A percentile compares a stretch with the other conserved stretches of the same genome.
These are phyloP conservation scores for Gasterosteus aculeatus DNA, from an alignment of 2,113 vertebrate genomes.

Conservation along the genomic window DNA sequence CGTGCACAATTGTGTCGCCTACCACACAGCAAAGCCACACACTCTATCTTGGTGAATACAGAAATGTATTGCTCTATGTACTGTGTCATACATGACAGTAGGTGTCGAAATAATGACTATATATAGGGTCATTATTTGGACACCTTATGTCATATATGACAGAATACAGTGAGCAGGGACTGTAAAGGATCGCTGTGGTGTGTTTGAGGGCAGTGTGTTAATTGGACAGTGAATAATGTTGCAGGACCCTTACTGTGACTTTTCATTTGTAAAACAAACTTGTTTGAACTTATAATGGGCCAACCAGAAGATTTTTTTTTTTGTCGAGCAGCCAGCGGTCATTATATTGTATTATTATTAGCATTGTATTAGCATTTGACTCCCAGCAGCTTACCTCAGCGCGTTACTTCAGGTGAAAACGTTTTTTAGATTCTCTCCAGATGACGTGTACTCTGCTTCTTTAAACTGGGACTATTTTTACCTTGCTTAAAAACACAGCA, in stretches of 20 bases:
- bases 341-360: not conserved
- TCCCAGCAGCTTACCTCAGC: not conserved
- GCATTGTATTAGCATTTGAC: slow-evolving; percentile 26
- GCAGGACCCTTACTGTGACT: slow-evolving; percentile 15
- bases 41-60: not conserved
- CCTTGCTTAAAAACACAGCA: not conserved
- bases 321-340: slow-evolving; percentile 14
- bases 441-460: not conserved
- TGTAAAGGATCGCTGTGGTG: not conserved
- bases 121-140: too few relatives aligned
- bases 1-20: too few relatives aligned
- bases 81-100: slow-evolving; percentile 20
- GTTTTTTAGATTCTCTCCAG: slow-evolving; percentile 6
- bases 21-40: not conserved
- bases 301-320: slow-evolving; percentile 29
- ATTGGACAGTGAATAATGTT: not conserved
- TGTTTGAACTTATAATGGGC: slow-evolving; percentile 42
- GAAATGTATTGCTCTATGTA: not conserved
- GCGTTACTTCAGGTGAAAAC: not conserved
- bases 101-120: slow-evolving; percentile 13
- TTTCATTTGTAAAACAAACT: slow-evolving; percentile 35
- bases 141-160: not conserved
- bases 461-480: not conserved
- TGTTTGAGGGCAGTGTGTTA: not conserved
- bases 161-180: not conserved